A percentile compares a stretch with the other conserved stretches of the same genome.
These are phyloP conservation scores for Mesoligia furuncula DNA, from an alignment of 2,888 invertebrate species.

Conservation along the genomic window DNA sequence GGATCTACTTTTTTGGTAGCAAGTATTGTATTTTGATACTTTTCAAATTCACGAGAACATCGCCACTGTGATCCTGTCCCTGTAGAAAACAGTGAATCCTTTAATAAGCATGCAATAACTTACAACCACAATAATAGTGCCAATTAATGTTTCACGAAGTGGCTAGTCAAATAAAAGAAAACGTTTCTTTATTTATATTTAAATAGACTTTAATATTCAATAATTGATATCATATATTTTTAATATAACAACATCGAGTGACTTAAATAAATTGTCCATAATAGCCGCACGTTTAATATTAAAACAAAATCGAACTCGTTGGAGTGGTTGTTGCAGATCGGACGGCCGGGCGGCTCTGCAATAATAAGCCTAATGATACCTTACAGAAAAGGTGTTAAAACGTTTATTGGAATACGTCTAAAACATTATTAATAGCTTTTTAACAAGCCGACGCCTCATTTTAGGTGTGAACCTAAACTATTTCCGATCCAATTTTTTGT, in stretches of 20 bases:
- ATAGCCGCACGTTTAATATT: constrained; percentile 64
- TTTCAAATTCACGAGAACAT: neutral
- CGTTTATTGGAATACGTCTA: constrained; percentile 89
- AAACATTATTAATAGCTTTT: constrained; percentile 89
- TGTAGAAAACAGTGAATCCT: neutral
- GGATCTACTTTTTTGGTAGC: constrained; percentile 61
- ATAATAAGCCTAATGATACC: constrained; percentile 89
- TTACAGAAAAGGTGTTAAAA: constrained; percentile 89
- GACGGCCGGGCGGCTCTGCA: constrained; percentile 72
- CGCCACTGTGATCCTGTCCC: neutral
- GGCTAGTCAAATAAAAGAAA: constrained; percentile 20
- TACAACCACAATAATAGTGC: constrained; percentile 18
- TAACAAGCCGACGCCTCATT: constrained; percentile 87
- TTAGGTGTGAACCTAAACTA: constrained; percentile 82
- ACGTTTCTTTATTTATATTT: constrained; percentile 28
- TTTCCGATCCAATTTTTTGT: constrained; percentile 69
- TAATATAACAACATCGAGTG: constrained; percentile 50
- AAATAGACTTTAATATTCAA: constrained; percentile 41
- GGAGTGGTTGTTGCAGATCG: constrained; percentile 73
- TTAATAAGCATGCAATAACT: constrained; percentile 10
- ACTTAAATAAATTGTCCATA: constrained; percentile 59
- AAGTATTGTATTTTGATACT: constrained; percentile 24
- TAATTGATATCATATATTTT: constrained; percentile 49
- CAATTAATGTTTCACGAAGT: constrained; percentile 21
- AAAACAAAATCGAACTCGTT: constrained; percentile 74